These are phyloP conservation scores for Enteromius afrohamiltoni DNA, from an alignment of 2,797 vertebrate species.

Conservation along the genomic window DNA sequence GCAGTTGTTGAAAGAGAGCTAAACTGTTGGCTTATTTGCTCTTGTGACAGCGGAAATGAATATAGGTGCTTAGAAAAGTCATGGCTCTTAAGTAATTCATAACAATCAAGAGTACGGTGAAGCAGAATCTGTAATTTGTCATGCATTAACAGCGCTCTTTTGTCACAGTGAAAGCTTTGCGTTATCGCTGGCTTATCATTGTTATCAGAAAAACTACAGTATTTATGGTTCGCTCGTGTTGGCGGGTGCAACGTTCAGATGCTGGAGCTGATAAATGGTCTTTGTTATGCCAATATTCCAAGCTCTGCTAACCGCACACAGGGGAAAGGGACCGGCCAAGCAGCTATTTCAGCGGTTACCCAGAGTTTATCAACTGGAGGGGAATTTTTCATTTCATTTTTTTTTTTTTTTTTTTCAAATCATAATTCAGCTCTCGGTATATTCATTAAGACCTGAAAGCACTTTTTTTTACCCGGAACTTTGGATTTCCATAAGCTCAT, in stretches of 20 bases:
- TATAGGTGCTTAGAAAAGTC: constrained; percentile 59
- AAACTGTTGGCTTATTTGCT: constrained; percentile 65
- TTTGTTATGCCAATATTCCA: constrained; percentile 30
- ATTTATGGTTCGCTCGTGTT: constrained; percentile 24
- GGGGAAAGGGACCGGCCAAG: constrained; percentile 8
- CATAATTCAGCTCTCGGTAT: constrained; percentile 59
- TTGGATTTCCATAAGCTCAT: constrained; percentile 75
- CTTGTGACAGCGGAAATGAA: constrained; percentile 60
- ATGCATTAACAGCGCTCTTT: constrained; percentile 42
- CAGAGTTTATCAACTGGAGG: constrained; percentile 49
- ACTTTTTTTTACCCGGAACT: constrained; percentile 65
- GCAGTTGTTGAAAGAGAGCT: constrained; percentile 63
- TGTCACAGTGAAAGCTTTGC: constrained; percentile 37
- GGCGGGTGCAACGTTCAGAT: constrained; percentile 20
- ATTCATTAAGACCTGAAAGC: constrained; percentile 68
- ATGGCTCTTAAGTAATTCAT: constrained; percentile 44
- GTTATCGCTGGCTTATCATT: constrained; percentile 15
- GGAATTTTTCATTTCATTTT: constrained; percentile 36
- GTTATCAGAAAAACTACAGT: constrained; percentile 33
- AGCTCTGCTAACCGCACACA: constrained; percentile 33
- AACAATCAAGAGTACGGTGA: constrained; percentile 42
- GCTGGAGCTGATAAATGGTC: constrained; percentile 27
- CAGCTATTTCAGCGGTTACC: constrained; percentile 42
- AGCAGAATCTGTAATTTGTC: constrained; percentile 41
- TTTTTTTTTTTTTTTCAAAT: constrained; percentile 26